phyloP scores from a whole-genome alignment of 2,113 vertebrate species.

The Falco punctatus region DNA sequence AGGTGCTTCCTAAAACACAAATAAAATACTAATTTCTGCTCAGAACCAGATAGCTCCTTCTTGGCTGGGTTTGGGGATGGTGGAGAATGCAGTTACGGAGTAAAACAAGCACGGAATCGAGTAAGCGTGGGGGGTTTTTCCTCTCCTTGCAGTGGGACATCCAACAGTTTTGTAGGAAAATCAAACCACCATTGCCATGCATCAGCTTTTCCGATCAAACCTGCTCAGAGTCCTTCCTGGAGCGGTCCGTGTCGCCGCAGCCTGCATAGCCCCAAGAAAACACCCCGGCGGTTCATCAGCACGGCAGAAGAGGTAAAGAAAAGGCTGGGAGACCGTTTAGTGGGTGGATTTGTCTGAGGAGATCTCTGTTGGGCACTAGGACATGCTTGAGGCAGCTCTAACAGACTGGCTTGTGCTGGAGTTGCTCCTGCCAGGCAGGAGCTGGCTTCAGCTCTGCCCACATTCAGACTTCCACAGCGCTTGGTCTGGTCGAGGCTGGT shows the following conservation, averaged over 20 bases:
- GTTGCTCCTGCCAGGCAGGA: not conserved
- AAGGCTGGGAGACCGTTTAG: not conserved
- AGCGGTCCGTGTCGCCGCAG: conserved; percentile 72
- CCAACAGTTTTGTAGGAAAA: conserved; percentile 69
- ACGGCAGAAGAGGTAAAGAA: conserved; percentile 77
- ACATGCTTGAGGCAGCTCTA: accelerated
- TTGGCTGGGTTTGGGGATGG: not conserved
- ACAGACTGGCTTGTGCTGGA: accelerated
- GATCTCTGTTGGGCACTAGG: accelerated
- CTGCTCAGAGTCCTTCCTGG: conserved; percentile 70
- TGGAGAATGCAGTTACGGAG: accelerated
- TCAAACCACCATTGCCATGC: conserved; percentile 69
- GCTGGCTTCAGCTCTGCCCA: not conserved
- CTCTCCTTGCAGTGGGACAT: conserved; percentile 42
- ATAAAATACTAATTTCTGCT: accelerated
- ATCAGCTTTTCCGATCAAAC: conserved; percentile 77
- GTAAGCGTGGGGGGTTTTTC: accelerated
- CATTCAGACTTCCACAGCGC: accelerated
- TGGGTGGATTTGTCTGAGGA: not conserved
- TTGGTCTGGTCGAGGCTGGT: not conserved
- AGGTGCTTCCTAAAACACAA: not conserved
- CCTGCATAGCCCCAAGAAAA: conserved; percentile 79
- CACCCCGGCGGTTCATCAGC: conserved; percentile 72
- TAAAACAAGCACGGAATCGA: accelerated
- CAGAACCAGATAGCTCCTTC: accelerated